Base-by-base conservation (phyloP, 2,888 invertebrate genomes). In the Leucoma salicis region DNA sequence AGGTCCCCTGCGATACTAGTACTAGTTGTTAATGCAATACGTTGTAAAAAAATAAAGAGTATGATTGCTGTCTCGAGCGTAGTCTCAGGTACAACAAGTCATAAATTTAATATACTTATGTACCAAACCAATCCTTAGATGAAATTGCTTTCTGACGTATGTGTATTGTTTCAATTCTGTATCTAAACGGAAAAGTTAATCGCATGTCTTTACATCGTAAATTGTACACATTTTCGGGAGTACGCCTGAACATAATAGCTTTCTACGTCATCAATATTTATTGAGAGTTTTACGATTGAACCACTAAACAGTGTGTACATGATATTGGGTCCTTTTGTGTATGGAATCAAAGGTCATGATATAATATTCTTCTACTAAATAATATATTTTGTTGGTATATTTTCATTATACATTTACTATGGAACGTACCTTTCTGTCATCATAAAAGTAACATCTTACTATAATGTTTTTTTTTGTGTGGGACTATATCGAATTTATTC, bases 201-300 rank as follows among this genome's bases (percentile, higher is more conserved):
- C 76, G 82, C 82, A 79, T 84, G 83, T 82, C 82, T 78, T 78
- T 74, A 66, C 66, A 50, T 78, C 79, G 73, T 85, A 82, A 82
- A 83, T 77, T 74, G 78, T 76, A 66, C 74, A 77, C 76, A 81
- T 82, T 82, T 83, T 82, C 72, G 80, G 78, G 70, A 77, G 77
- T 81, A 77, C 59, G 82, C 74, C 81, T 81, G 80, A 73, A 77
- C 72, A 75, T 80, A 82, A 83, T 81, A 74, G 80, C 73, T 70
- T 82, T 82, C 78, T 80, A 74, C 71, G 72, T 80, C 81, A 83
- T 84, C 83, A 84, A 84, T 84, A 84, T 85, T 84, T 83, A 85
- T 82, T 74, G 76, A 74, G 68, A 75, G 80, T 74, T 82, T 82
- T 82, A 82, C 78, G 80, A 78, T 74, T 78, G 66, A 61, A 70